Evolutionary conservation across 2,797 vertebrate genomes (phyloP).

Genomic region (Tadarida brasiliensis): DNA sequence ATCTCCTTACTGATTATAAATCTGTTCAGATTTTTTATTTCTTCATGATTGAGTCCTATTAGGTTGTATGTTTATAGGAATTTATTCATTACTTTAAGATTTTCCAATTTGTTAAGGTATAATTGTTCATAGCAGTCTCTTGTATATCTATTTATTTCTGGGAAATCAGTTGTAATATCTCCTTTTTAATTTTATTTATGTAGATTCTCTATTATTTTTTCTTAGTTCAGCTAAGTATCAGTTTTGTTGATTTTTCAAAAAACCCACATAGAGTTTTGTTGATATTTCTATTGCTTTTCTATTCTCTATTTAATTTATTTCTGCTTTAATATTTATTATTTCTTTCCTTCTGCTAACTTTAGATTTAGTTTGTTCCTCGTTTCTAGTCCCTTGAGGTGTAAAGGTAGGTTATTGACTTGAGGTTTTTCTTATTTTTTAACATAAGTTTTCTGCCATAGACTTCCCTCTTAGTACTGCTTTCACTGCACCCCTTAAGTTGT

Average conservation of each 20-base stretch:
- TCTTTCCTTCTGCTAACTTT: neutral
- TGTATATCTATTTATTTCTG: too few species aligned
- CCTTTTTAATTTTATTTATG: too few species aligned
- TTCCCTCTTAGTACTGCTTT: neutral
- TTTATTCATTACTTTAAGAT: neutral
- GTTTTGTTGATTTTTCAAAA: too few species aligned
- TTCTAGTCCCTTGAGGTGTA: neutral
- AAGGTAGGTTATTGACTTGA: neutral
- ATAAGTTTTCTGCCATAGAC: neutral
- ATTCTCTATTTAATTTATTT: neutral
- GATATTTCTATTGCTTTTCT: neutral
- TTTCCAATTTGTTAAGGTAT: too few species aligned
- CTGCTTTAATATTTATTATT: neutral
- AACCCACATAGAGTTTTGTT: neutral
- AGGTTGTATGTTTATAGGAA: neutral
- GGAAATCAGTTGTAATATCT: too few species aligned
- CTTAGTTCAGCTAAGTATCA: too few species aligned
- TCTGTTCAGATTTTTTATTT: neutral
- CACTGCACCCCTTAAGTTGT: neutral
- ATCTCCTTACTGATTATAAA: neutral
- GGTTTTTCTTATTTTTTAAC: neutral
- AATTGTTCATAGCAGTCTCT: too few species aligned
- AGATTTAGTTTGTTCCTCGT: neutral
- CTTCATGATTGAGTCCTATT: neutral
- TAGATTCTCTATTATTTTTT: too few species aligned